Evolutionary conservation across 2,113 vertebrate genomes (phyloP).

Genomic region (Holacanthus passer): DNA sequence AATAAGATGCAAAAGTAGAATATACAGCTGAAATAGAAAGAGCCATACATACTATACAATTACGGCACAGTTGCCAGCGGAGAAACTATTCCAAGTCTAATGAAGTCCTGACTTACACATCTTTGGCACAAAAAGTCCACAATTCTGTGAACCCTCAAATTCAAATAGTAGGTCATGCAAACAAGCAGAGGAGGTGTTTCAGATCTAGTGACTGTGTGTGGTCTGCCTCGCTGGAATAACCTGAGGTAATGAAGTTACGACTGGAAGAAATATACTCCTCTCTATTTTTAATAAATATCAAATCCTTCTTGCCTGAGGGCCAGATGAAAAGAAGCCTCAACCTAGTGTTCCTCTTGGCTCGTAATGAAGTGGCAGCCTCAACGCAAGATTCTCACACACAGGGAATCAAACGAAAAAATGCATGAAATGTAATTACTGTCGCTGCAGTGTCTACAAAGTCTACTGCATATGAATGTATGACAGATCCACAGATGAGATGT

Average conservation of each 20-base stretch:
- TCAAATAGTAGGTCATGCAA: conserved; percentile 74
- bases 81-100: conserved; percentile 54
- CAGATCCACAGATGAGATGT: not conserved
- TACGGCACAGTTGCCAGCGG: conserved; percentile 35
- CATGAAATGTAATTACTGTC: conserved; percentile 59
- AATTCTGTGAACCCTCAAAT: conserved; percentile 65
- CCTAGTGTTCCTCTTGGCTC: conserved; percentile 71
- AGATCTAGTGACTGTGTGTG: conserved; percentile 81
- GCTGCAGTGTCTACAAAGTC: conserved; percentile 18
- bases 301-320: conserved; percentile 79
- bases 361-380: conserved; percentile 65
- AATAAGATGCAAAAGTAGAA: conserved; percentile 9
- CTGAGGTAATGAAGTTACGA: conserved; percentile 77
- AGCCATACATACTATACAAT: conserved; percentile 11
- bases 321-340: conserved; percentile 72
- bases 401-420: conserved; percentile 63
- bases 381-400: conserved; percentile 53
- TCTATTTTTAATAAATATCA: conserved; percentile 86
- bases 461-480: not conserved
- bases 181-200: conserved; percentile 66
- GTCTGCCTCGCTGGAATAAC: conserved; percentile 77
- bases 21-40: not conserved
- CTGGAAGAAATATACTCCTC: conserved; percentile 79
- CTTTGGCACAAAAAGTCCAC: conserved; percentile 59
- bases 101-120: conserved; percentile 72